Evolutionary conservation across 2,797 vertebrate species (phyloP).

Genomic region (Enteromius unitaeniatus): DNA sequence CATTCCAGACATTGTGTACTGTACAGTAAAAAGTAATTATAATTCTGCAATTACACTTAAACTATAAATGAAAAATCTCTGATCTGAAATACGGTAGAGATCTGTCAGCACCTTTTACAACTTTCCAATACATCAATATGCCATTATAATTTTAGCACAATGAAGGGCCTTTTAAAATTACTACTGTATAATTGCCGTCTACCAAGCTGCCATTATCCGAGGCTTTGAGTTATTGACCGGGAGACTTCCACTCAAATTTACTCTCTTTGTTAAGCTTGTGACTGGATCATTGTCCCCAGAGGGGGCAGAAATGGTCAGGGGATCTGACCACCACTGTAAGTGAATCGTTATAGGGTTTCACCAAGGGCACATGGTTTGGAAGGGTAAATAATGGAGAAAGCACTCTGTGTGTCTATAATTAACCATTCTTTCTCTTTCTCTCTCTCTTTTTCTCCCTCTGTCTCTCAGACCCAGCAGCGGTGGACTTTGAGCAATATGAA

Average conservation of each 20-base stretch:
- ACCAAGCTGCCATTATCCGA: slow-evolving; percentile 53
- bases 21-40: slow-evolving; percentile 28
- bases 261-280: slow-evolving; percentile 42
- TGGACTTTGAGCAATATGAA: slow-evolving; percentile 74
- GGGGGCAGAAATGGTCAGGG: slow-evolving; percentile 19
- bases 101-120: slow-evolving; percentile 45
- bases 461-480: slow-evolving; percentile 65
- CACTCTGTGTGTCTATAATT: slow-evolving; percentile 21
- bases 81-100: slow-evolving; percentile 42
- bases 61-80: slow-evolving; percentile 46
- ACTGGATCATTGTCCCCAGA: slow-evolving; percentile 38
- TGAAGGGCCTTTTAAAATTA: slow-evolving; percentile 57
- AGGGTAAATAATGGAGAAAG: slow-evolving; percentile 38
- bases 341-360: slow-evolving; percentile 38
- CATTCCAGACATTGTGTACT: slow-evolving; percentile 18
- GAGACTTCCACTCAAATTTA: slow-evolving; percentile 44
- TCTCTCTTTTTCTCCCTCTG: background rate
- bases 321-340: slow-evolving; percentile 45
- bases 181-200: slow-evolving; percentile 60
- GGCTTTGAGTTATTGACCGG: slow-evolving; percentile 58
- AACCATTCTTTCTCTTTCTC: slow-evolving; percentile 23
- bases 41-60: slow-evolving; percentile 27
- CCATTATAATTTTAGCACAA: slow-evolving; percentile 57
- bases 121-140: slow-evolving; percentile 64
- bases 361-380: slow-evolving; percentile 34